Evolutionary conservation across 2,797 vertebrate species (phyloP).

Genomic region (Acanthopagrus latus): DNA sequence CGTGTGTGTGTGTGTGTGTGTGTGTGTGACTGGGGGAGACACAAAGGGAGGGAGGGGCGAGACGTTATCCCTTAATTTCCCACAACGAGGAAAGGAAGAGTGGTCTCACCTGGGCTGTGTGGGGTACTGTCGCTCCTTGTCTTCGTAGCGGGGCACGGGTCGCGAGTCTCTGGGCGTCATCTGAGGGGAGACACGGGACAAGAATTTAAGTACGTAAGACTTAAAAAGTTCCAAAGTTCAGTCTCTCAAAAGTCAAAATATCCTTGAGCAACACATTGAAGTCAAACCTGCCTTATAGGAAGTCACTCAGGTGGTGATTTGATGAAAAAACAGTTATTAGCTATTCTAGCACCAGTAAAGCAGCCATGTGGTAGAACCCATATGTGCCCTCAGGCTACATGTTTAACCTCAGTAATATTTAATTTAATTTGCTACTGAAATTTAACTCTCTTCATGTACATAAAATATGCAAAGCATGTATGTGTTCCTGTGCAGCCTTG

Average conservation of each 20-base stretch:
- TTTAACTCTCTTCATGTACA: background rate
- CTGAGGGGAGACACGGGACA: conserved; percentile 75
- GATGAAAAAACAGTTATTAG: background rate
- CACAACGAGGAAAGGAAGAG: conserved; percentile 61
- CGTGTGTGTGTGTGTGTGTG: conserved; percentile 31
- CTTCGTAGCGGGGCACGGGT: conserved; percentile 84
- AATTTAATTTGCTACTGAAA: background rate
- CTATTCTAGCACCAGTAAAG: conserved; percentile 14
- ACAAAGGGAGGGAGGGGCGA: conserved; percentile 64
- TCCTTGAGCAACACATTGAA: background rate
- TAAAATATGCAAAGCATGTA: conserved; percentile 11
- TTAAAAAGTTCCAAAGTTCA: background rate
- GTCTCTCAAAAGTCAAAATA: background rate
- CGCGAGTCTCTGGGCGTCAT: conserved; percentile 88
- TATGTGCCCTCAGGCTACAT: conserved; percentile 27
- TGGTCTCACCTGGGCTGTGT: conserved; percentile 89
- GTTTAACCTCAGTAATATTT: conserved; percentile 48
- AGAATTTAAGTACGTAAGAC: background rate
- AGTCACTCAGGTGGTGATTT: conserved; percentile 12
- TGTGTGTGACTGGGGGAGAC: conserved; percentile 37
- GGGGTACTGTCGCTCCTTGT: conserved; percentile 86
- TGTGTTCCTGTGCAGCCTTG: conserved; percentile 20
- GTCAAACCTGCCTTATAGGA: background rate
- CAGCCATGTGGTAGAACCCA: background rate
- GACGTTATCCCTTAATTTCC: conserved; percentile 60